Conservation (phyloP, 2,888 invertebrate genomes). For the Leucophenga montana region DNA sequence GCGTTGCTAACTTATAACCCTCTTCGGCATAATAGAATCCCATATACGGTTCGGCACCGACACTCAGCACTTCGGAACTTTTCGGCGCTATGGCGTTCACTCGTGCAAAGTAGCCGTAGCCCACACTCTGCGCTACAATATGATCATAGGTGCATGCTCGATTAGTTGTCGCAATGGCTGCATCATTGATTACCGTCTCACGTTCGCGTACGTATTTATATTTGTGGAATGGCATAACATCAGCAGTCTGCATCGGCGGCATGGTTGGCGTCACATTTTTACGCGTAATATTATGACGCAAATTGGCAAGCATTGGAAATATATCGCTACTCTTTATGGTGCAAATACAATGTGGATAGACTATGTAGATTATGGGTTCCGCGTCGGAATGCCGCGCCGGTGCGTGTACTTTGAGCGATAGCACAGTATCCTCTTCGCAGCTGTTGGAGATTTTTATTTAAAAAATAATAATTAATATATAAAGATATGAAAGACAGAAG, state of each 20-base stretch:
- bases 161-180: constrained; percentile 83
- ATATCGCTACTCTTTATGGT: constrained; percentile 82
- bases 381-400: constrained; percentile 67
- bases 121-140: constrained; percentile 76
- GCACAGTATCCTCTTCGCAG: constrained; percentile 86
- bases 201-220: constrained; percentile 89
- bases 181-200: constrained; percentile 81
- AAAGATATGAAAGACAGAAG: background rate
- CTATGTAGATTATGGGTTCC: constrained; percentile 69
- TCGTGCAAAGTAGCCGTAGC: constrained; percentile 73
- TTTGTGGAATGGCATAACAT: constrained; percentile 82
- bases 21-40: constrained; percentile 93
- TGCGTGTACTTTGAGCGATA: constrained; percentile 85
- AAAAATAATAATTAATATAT: background rate
- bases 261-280: constrained; percentile 42
- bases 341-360: constrained; percentile 81
- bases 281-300: constrained; percentile 79
- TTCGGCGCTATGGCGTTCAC: constrained; percentile 84
- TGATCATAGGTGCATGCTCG: constrained; percentile 83
- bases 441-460: constrained; percentile 38
- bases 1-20: constrained; percentile 85
- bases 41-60: constrained; percentile 87
- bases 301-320: constrained; percentile 83
- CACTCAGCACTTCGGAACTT: constrained; percentile 82
- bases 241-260: constrained; percentile 50